Percentiles rank a stretch among this genome's conserved stretches.
Conservation (phyloP, 2,797 vertebrate species). For the Myripristis jacobus region DNA sequence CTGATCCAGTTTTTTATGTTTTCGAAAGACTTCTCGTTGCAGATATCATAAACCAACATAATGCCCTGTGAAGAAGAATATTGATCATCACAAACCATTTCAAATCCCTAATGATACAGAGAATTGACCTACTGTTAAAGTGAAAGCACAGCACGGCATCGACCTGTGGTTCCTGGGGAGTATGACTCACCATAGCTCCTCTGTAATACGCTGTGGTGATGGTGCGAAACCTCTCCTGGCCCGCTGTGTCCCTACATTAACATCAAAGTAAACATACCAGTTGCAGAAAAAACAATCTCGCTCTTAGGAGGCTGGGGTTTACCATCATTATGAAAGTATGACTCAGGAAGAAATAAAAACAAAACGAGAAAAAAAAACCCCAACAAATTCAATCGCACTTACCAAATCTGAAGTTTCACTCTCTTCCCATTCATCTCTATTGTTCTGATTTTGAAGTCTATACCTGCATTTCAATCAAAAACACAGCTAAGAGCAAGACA, state of each 20-base stretch:
- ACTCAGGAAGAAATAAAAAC: not conserved
- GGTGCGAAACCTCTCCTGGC: conserved; percentile 98
- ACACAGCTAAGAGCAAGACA: conserved; percentile 6
- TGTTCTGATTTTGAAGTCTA: conserved; percentile 99
- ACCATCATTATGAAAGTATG: not conserved
- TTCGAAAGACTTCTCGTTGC: conserved; percentile 98
- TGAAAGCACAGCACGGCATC: not conserved
- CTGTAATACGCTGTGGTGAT: conserved; percentile 99
- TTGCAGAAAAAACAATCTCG: not conserved
- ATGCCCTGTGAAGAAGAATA: conserved; percentile 87
- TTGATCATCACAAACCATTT: conserved; percentile 3
- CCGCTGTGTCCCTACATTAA: conserved; percentile 93
- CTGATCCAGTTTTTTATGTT: conserved; percentile 99
- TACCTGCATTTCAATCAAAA: conserved; percentile 87
- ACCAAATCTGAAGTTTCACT: conserved; percentile 99
- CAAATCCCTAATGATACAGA: conserved; percentile 15
- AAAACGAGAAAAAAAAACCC: too few species aligned
- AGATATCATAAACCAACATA: conserved; percentile 98
- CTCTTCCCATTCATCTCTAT: conserved; percentile 98
- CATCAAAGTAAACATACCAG: not conserved
- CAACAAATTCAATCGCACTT: too few species aligned
- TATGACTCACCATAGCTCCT: conserved; percentile 98
- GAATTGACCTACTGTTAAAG: not conserved
- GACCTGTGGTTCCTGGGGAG: not conserved
- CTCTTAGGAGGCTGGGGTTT: not conserved